Base-by-base conservation (phyloP, 2,797 vertebrate species). In the Sebastes melanostomus region DNA sequence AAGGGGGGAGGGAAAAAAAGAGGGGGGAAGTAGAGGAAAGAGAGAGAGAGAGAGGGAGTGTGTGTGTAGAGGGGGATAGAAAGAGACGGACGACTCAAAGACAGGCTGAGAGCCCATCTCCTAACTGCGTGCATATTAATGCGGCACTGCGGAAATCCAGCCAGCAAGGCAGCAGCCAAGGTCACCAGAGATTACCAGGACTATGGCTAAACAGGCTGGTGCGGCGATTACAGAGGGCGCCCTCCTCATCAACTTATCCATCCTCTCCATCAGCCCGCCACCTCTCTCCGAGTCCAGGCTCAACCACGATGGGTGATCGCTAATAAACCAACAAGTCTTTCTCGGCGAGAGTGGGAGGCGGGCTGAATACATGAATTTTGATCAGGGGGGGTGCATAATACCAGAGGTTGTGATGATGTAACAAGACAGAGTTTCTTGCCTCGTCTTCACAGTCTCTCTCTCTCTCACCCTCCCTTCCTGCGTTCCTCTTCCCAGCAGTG, bases 141-240 rank as follows among this genome's bases (percentile, higher is more conserved):
- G 84, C 78, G 7, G 85, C 89, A 88, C 83, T 91, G 92, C 82
- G 70, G 88, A 92, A 86, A 91, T 77, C 82, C 86, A 80, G 77
- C 75, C 81, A 84, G 80, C 72, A 72, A 85, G 80, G 76, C 88
- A 73, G 86, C 88, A 74, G 75, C 90, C 93, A 93, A 94, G 93
- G 94, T 95, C 94, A 90, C 74, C 86, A 66, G 76, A 93, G 93
- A 94, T 94, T 93, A 94, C 90, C 83, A 86, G 80, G 70, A 89
- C 91, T 90, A 87, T 91, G 93, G 92, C 92, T 89, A 88, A 92
- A 92, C 84, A 82, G 77, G 72, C 75, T 63, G 81, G 75, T 18
- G 80, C 79, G 22, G 14, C 20, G 65, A 91, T 89, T 89, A 92
- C 78, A 0, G 14, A 84, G 82, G 56, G 63, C 76, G 22, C 67